phyloP scores from a whole-genome alignment of 2,888 invertebrate genomes.

The Quadroppia sp. region DNA sequence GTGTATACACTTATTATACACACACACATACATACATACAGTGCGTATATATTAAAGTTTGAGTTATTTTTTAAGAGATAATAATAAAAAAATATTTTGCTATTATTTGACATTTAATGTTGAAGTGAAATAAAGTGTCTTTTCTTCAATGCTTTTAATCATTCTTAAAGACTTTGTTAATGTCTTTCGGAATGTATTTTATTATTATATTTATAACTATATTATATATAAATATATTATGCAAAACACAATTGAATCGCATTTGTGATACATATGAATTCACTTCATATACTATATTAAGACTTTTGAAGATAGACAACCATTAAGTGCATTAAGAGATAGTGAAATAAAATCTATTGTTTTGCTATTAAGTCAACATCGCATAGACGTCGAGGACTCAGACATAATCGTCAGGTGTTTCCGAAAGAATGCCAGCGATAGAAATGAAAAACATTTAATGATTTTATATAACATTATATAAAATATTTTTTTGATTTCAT shows the following conservation, averaged over 20 bases:
- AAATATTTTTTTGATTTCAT: too few species aligned
- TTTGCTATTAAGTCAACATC: conserved; percentile 10
- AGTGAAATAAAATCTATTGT: neutral
- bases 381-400: neutral
- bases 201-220: too few species aligned
- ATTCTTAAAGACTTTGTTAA: neutral
- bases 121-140: neutral
- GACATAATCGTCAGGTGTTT: neutral
- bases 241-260: too few species aligned
- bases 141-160: neutral
- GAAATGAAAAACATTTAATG: too few species aligned
- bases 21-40: too few species aligned
- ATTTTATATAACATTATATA: too few species aligned
- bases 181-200: neutral
- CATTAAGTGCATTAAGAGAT: neutral
- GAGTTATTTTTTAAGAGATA: neutral
- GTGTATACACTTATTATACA: too few species aligned
- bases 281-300: neutral
- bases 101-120: neutral
- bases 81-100: neutral
- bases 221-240: too few species aligned
- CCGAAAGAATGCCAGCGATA: neutral
- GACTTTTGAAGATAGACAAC: neutral
- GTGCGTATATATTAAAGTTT: neutral
- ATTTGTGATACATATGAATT: too few species aligned